A percentile compares a stretch with the other conserved stretches of the same genome.
These are phyloP conservation scores for Cotesia congregata DNA, from an alignment of 2,888 invertebrate genomes.

Conservation along the genomic window DNA sequence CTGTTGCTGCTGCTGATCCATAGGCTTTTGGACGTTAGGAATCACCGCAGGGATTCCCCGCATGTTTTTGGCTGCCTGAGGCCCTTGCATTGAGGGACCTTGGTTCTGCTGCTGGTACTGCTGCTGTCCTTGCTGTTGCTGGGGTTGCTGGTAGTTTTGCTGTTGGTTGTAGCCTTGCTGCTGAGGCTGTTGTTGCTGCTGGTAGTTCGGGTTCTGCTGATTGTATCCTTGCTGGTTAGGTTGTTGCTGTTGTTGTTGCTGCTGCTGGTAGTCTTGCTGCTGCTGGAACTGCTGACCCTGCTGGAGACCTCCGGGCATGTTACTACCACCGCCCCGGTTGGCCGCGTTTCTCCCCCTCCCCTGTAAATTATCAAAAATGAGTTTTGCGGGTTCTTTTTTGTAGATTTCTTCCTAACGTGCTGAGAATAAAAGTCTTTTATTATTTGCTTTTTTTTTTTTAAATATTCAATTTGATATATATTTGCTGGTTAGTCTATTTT, in stretches of 20 bases:
- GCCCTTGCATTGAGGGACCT: slow-evolving; percentile 56
- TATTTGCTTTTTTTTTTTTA: neutral
- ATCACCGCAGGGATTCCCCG: slow-evolving; percentile 73
- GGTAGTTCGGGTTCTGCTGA: slow-evolving; percentile 54
- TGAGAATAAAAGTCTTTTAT: slow-evolving; percentile 5
- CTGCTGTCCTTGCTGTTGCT: slow-evolving; percentile 61
- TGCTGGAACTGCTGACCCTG: slow-evolving; percentile 60
- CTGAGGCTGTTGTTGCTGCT: slow-evolving; percentile 57
- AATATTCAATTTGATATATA: neutral
- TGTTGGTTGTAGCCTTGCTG: slow-evolving; percentile 60
- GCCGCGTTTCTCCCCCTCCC: slow-evolving; percentile 77
- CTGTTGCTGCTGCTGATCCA: slow-evolving; percentile 67
- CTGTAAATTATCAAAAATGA: slow-evolving; percentile 62
- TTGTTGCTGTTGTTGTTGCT: slow-evolving; percentile 47
- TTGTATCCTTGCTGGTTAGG: slow-evolving; percentile 54
- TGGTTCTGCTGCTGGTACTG: slow-evolving; percentile 63
- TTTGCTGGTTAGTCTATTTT: neutral
- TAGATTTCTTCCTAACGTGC: slow-evolving; percentile 25
- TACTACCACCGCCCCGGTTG: slow-evolving; percentile 74
- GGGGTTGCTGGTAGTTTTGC: slow-evolving; percentile 58
- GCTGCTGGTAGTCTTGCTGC: slow-evolving; percentile 57
- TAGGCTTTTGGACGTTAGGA: slow-evolving; percentile 70
- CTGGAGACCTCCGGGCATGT: slow-evolving; percentile 72
- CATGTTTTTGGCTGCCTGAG: slow-evolving; percentile 61
- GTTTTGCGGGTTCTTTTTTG: neutral